Base-by-base conservation (phyloP, 2,888 invertebrate genomes). In the Leucoma salicis region DNA sequence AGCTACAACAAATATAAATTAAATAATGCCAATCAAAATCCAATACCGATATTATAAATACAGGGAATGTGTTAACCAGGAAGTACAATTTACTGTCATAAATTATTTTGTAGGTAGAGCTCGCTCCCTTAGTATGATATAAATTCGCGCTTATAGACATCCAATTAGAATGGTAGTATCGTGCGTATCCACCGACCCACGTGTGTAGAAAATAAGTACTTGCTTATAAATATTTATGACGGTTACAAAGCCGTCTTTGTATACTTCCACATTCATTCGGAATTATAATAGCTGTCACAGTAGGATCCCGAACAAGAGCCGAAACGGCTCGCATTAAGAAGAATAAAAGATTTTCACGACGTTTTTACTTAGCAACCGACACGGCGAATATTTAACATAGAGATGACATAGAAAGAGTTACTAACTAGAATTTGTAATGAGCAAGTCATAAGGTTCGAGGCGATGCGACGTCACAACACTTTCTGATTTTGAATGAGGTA, bases 241-340 rank as follows among this genome's bases (percentile, higher is more conserved):
- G 65, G 60, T 70, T 69, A 87, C 86, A 87, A 87, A 78, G 79
- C 78, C 74, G 69, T 77, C 82, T 85, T 86, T 87, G 82, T 86
- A 77, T 59, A 79, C 79, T 82, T 82, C 78, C 78, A 84, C 79
- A 87, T 88, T 85, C 84, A 82, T 74, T 73, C 63, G 66, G 83
- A 88, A 88, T 86, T 85, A 84, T 85, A 87, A 88, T 87, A 82
- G 81, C 81, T 85, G 86, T 84, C 83, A 80, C 81, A 83, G 79
- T 81, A 79, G 77, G 82, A 83, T 74, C 78, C 71, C 74, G 78
- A 85, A 87, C 84, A 86, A 88, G 74, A 82, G 79, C 76, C 84
- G 81, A 82, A 84, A 87, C 84, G 80, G 73, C 70, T 74, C 78
- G 75, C 82, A 81, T 88, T 88, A 82, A 63, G 70, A 62, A 77